phyloP scores from a whole-genome alignment of 92 coral and sea anemone species.

The Zoanthus gigantus region DNA sequence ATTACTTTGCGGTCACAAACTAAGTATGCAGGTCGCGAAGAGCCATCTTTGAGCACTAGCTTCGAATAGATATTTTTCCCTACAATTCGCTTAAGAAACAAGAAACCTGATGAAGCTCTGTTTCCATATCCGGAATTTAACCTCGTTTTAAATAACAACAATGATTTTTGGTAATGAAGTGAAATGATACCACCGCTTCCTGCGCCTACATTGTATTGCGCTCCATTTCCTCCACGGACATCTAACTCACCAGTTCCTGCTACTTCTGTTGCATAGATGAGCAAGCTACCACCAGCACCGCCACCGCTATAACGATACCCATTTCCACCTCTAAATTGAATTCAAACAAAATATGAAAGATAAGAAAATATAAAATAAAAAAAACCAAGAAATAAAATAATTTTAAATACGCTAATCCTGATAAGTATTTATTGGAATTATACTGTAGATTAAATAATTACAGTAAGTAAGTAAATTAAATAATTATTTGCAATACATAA shows the following conservation, averaged over 20 bases:
- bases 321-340: slow-evolving; percentile 58
- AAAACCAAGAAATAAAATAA: background rate
- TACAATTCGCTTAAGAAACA: slow-evolving; percentile 27
- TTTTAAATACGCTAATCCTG: background rate
- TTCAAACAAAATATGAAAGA: background rate
- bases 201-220: slow-evolving; percentile 50
- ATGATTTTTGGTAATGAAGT: slow-evolving; percentile 54
- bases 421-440: background rate
- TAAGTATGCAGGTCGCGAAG: slow-evolving; percentile 38
- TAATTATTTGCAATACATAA: too few relatives aligned
- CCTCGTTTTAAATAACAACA: slow-evolving; percentile 28
- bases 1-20: slow-evolving; percentile 58
- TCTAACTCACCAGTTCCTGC: slow-evolving; percentile 66
- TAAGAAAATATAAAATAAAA: background rate
- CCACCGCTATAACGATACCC: slow-evolving; percentile 63
- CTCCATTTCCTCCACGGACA: slow-evolving; percentile 74
- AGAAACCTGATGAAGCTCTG: slow-evolving; percentile 61
- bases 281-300: slow-evolving; percentile 75
- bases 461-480: too few relatives aligned
- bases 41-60: slow-evolving; percentile 58
- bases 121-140: slow-evolving; percentile 61
- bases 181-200: slow-evolving; percentile 84
- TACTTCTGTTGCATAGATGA: slow-evolving; percentile 45
- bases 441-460: background rate
- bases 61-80: slow-evolving; percentile 31